Conservation (phyloP, 1,140 invertebrate species). For the Scaptomyza hsui region DNA sequence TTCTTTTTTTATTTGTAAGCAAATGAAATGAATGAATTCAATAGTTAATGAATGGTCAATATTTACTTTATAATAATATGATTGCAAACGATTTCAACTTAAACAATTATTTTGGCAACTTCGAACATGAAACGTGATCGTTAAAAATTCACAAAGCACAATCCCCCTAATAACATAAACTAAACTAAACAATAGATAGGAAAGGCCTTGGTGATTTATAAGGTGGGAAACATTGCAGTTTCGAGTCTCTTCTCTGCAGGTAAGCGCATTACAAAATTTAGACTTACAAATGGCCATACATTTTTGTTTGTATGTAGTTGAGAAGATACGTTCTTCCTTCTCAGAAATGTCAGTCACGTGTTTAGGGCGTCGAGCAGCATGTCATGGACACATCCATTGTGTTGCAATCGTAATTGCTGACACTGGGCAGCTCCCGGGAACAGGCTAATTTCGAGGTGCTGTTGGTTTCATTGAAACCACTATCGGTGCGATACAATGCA, state of each 20-base stretch:
- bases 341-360: conserved; percentile 45
- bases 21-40: too few relatives aligned
- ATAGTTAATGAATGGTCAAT: too few relatives aligned
- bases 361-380: conserved; percentile 77
- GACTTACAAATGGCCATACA: too few relatives aligned
- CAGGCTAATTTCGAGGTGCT: conserved; percentile 67
- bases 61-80: conserved; percentile 8
- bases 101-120: too few relatives aligned
- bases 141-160: conserved; percentile 25
- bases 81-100: conserved; percentile 32
- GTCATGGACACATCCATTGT: conserved; percentile 65
- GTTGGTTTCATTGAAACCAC: conserved; percentile 80
- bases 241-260: conserved; percentile 11
- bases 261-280: conserved; percentile 26
- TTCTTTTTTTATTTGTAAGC: too few relatives aligned
- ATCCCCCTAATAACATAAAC: conserved; percentile 7
- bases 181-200: conserved; percentile 1
- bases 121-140: not conserved
- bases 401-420: conserved; percentile 7
- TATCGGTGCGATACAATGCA: conserved; percentile 70
- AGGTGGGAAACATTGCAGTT: conserved; percentile 42
- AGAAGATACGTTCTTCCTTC: too few relatives aligned
- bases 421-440: conserved; percentile 47
- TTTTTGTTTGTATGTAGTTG: not conserved
- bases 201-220: conserved; percentile 32